Evolutionary conservation across 2,113 vertebrate species (phyloP).

Genomic region (Cranoglanis bouderius): DNA sequence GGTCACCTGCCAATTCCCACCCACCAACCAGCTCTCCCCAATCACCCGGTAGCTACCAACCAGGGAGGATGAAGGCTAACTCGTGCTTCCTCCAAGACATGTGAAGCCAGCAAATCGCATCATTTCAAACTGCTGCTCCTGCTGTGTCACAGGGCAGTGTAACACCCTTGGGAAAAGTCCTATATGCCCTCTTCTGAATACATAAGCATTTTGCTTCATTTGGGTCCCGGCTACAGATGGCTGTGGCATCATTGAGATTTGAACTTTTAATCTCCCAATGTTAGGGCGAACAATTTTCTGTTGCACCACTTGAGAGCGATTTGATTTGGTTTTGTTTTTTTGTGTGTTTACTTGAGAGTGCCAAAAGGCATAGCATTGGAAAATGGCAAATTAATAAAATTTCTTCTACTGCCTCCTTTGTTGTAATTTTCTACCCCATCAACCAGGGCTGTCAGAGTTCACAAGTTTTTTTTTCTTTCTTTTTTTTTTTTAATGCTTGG

Average conservation of each 20-base stretch:
- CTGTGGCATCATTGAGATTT: neutral
- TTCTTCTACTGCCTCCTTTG: neutral
- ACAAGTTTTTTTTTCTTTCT: neutral
- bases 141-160: neutral
- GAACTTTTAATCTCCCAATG: neutral
- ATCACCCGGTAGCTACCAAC: neutral
- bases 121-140: neutral
- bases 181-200: neutral
- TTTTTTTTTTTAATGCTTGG: neutral
- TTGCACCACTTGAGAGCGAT: neutral
- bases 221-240: neutral
- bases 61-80: neutral
- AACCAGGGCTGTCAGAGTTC: neutral
- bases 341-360: neutral
- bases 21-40: neutral
- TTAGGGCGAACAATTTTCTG: neutral
- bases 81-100: neutral
- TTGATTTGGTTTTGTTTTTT: neutral
- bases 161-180: neutral
- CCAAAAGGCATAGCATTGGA: neutral
- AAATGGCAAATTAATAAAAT: neutral
- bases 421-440: neutral
- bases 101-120: neutral
- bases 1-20: neutral
- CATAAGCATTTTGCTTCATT: neutral